Evolutionary conservation across 2,113 vertebrate genomes (phyloP).

Genomic region (Enhydra lutris): DNA sequence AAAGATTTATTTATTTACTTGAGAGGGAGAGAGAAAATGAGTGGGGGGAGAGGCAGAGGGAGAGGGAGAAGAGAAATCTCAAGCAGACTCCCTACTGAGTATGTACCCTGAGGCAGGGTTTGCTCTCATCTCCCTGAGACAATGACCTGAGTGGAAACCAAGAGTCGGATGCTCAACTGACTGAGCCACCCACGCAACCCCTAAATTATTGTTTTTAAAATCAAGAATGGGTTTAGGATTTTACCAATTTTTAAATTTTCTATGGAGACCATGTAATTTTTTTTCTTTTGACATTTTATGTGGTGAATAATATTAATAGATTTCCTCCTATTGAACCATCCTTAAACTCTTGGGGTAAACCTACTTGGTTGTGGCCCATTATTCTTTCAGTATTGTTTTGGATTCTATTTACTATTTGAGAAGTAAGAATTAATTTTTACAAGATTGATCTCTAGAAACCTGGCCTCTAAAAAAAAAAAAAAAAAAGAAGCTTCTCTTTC

Average conservation of each 20-base stretch:
- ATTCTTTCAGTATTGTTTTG: neutral
- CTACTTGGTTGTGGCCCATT: neutral
- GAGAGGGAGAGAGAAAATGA: neutral
- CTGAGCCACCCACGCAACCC: neutral
- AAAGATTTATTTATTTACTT: neutral
- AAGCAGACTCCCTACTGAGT: neutral
- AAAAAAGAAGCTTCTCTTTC: neutral
- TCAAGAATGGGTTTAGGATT: neutral
- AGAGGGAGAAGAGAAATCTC: neutral
- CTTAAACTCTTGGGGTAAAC: neutral
- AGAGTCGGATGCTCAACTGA: neutral
- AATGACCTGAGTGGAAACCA: neutral
- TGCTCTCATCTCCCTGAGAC: neutral
- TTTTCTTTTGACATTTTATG: neutral
- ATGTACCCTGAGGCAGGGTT: neutral
- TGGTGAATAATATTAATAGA: too few species aligned
- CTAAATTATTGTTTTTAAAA: neutral
- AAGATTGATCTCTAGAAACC: neutral
- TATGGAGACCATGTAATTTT: neutral
- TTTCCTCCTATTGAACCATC: neutral
- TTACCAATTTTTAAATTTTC: neutral
- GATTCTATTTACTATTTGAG: neutral
- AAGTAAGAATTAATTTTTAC: neutral
- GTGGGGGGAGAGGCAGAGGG: neutral
- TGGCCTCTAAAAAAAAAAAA: neutral